Percentiles rank a stretch among this genome's conserved stretches.
These are phyloP conservation scores for Paramormyrops hopkinsi DNA, from an alignment of 2,797 vertebrate species.

Conservation along the genomic window DNA sequence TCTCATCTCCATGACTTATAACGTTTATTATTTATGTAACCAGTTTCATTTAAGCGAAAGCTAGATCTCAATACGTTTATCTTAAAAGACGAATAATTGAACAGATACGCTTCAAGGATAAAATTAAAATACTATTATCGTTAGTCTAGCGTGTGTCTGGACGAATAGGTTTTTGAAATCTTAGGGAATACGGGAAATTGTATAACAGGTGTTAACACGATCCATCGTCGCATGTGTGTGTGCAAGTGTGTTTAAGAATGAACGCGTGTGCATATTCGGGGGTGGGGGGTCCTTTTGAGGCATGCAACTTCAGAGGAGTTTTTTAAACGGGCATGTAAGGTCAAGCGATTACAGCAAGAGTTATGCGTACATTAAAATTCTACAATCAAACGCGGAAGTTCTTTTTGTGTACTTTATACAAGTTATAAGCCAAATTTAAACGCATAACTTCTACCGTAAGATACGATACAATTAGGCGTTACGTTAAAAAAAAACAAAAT, in stretches of 20 bases:
- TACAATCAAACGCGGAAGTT: slow-evolving; percentile 22
- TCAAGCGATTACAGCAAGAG: slow-evolving; percentile 26
- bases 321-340: slow-evolving; percentile 34
- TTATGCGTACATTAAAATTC: slow-evolving; percentile 13
- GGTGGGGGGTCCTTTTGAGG: background rate
- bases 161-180: background rate
- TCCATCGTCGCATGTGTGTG: slow-evolving; percentile 45
- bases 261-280: background rate
- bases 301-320: slow-evolving; percentile 9
- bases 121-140: background rate
- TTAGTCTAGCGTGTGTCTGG: background rate
- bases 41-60: background rate
- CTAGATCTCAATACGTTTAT: background rate
- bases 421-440: background rate
- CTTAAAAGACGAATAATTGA: background rate
- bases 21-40: background rate
- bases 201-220: slow-evolving; percentile 66
- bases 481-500: background rate
- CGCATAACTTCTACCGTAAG: background rate
- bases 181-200: slow-evolving; percentile 15
- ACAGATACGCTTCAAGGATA: background rate
- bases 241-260: background rate
- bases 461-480: background rate
- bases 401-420: slow-evolving; percentile 9
- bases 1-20: background rate